Percentiles rank a stretch among this genome's conserved stretches.
These are phyloP conservation scores for Bufo gargarizans DNA, from an alignment of 2,113 vertebrate species.

Conservation along the genomic window DNA sequence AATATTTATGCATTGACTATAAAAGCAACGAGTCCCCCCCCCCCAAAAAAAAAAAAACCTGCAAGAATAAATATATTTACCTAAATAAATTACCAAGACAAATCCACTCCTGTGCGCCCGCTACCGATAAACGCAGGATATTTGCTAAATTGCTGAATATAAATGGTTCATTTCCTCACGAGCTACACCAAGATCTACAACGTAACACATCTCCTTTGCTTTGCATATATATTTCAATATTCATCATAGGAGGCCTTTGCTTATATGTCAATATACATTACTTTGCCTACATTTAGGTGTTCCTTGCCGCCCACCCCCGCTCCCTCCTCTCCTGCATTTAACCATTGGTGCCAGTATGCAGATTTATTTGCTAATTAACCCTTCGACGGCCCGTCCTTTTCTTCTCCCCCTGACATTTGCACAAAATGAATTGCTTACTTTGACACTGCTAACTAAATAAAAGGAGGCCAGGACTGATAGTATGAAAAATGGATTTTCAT, in stretches of 20 bases:
- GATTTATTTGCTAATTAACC: slow-evolving; percentile 86
- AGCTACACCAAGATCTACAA: slow-evolving; percentile 86
- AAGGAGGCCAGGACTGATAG: slow-evolving; percentile 97
- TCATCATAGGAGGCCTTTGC: slow-evolving; percentile 83
- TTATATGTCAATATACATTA: slow-evolving; percentile 85
- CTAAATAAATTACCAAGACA: slow-evolving; percentile 89
- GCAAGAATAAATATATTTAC: slow-evolving; percentile 88
- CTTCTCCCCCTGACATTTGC: slow-evolving; percentile 93
- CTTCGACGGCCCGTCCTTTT: slow-evolving; percentile 78
- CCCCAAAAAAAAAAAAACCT: slow-evolving; percentile 60
- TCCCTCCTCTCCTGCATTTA: slow-evolving; percentile 64
- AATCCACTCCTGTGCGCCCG: slow-evolving; percentile 84
- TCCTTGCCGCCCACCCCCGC: slow-evolving; percentile 58
- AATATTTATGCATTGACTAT: slow-evolving; percentile 85
- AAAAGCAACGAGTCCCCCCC: slow-evolving; percentile 72
- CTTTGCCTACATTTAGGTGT: slow-evolving; percentile 81
- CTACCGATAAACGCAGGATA: slow-evolving; percentile 88
- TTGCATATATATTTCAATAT: slow-evolving; percentile 91
- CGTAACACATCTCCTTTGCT: slow-evolving; percentile 82
- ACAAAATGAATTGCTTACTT: slow-evolving; percentile 99
- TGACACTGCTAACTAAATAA: slow-evolving; percentile 99
- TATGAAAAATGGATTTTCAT: slow-evolving; percentile 99
- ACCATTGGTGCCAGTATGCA: slow-evolving; percentile 66
- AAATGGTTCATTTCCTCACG: slow-evolving; percentile 87
- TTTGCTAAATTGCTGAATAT: slow-evolving; percentile 88